These are phyloP conservation scores for Leuciscus waleckii DNA, from an alignment of 2,797 vertebrate genomes.

Conservation along the genomic window DNA sequence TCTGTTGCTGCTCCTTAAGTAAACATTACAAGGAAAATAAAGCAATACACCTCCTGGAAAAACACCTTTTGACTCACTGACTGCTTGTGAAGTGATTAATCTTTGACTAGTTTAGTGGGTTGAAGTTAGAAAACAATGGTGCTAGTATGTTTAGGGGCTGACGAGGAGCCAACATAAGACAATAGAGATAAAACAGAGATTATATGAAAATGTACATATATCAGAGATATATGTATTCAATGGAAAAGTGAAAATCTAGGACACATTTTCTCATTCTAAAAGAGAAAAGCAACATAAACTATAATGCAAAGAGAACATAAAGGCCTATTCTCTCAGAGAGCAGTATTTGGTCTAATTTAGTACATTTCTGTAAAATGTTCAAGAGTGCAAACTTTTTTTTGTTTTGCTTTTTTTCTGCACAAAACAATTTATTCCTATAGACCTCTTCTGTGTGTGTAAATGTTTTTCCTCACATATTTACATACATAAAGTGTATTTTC, in stretches of 20 bases:
- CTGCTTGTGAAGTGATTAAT: conserved; percentile 48
- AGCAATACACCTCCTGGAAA: conserved; percentile 79
- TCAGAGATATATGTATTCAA: not conserved
- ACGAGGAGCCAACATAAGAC: conserved; percentile 2
- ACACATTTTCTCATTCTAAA: not conserved
- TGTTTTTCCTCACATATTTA: not conserved
- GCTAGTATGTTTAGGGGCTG: conserved; percentile 48
- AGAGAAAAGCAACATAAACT: not conserved
- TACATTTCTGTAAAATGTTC: not conserved
- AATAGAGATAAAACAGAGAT: conserved; percentile 14
- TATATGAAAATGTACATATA: not conserved
- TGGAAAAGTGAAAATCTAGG: not conserved
- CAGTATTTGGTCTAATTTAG: not conserved
- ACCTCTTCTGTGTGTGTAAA: not conserved
- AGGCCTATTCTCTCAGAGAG: not conserved
- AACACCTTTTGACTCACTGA: conserved; percentile 71
- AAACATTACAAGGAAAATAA: conserved; percentile 79
- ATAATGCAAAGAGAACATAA: not conserved
- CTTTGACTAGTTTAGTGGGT: conserved; percentile 43
- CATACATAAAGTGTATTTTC: not conserved
- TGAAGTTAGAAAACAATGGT: conserved; percentile 49
- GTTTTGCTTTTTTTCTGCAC: not conserved
- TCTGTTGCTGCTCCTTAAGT: conserved; percentile 75
- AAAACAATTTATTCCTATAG: not conserved
- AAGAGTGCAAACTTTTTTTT: not conserved